Evolutionary conservation across 2,888 invertebrate genomes (phyloP).

Genomic region (Germaria angustata): DNA sequence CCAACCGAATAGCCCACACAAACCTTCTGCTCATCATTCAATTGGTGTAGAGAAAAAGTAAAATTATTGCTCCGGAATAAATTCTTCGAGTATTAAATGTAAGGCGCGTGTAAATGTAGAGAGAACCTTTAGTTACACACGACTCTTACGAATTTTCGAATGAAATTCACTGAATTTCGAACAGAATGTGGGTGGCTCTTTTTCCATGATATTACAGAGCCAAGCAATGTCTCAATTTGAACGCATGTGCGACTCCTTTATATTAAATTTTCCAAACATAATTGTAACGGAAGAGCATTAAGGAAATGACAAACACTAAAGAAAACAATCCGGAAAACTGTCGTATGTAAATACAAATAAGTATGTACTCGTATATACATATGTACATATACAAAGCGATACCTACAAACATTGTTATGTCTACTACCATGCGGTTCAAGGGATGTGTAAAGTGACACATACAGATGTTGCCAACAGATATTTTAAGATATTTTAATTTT

Average conservation of each 20-base stretch:
- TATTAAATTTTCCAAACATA: background rate
- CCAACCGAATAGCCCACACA: background rate
- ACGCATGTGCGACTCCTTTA: slow-evolving; percentile 46
- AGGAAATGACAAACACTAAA: background rate
- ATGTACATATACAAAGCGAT: no score
- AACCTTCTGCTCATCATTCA: background rate
- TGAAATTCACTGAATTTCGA: background rate
- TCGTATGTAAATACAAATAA: background rate
- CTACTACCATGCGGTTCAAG: no score
- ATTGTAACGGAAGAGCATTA: background rate
- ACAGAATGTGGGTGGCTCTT: background rate
- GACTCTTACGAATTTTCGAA: background rate
- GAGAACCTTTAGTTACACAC: slow-evolving; percentile 7
- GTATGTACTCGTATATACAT: no score
- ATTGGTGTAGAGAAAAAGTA: slow-evolving; percentile 1
- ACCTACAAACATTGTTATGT: no score
- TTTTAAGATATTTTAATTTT: no score
- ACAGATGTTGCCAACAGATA: no score
- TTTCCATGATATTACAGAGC: background rate
- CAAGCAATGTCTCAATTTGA: slow-evolving; percentile 9
- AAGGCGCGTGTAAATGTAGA: background rate
- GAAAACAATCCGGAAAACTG: no score
- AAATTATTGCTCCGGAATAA: background rate
- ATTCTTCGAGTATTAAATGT: no score
- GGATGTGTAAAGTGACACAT: no score